Evolutionary conservation across 2,113 vertebrate genomes (phyloP), one percentile per base, ranked within the genome.

Genomic region (Bufo bufo): DNA sequence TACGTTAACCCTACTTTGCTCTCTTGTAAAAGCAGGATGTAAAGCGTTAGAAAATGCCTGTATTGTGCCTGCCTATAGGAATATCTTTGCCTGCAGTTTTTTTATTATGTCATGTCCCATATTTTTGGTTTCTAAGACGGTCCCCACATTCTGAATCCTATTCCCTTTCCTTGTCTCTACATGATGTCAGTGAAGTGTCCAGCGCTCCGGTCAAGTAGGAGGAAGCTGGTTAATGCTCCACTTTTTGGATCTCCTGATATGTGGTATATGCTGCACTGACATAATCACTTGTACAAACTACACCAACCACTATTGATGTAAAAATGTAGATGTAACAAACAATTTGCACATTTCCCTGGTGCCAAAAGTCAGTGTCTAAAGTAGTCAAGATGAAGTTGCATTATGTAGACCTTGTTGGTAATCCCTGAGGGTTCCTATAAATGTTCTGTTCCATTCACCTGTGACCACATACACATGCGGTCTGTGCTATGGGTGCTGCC

Each of bases 11-110:
- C 69, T 75, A 13, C 66, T 59, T 49, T 82, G 52, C 65, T 20
- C 47, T 80, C n/a, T 58, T 33, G 23, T 82, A n/a, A 82, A 58
- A 58, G 69, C 85, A 52, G 80, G 69, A 58, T 75, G 56, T 49
- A 75, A 49, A 56, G 56, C 56, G 19, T 61, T 75, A 43, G 14
- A 20, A 58, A 74, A 75, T 82, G 80, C 66, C 80, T 88, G 86
- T 88, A 88, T 86, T 65, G 87, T 88, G 87, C 87, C 87, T 88
- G 87, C 71, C 63, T 88, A 83, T 77, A 75, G 71, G 43, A 7
- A 88, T 83, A 88, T 84, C 16, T 88, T 77, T 88, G 87, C 80
- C 80, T 88, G 80, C 87, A 17, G 56, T 77, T 88, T 74, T 50
- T 52, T 79, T 65, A 33, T 33, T 33, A 33, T 74, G 59, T 50